Conservation (phyloP, 2,113 vertebrate species). For the Cathartes aura region DNA sequence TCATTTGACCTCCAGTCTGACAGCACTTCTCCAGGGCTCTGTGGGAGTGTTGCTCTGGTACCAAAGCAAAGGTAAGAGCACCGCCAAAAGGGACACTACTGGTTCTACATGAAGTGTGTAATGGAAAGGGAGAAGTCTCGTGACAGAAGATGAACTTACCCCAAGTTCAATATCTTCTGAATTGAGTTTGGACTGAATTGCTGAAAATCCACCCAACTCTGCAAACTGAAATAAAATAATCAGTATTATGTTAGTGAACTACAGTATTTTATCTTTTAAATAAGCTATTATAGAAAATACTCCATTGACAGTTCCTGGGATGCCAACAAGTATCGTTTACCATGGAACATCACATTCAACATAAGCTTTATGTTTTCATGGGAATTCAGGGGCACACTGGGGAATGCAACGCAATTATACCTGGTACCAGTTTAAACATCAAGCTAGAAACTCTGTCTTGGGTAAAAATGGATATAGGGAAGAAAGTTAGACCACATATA, state of each 20-base stretch:
- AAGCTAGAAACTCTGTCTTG: not conserved
- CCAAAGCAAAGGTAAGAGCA: not conserved
- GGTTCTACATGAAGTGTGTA: not conserved
- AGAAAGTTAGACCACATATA: not conserved
- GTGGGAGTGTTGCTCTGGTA: not conserved
- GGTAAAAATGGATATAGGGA: not conserved
- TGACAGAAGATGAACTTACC: constrained; percentile 77
- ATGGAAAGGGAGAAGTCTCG: not conserved
- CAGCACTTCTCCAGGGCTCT: not conserved
- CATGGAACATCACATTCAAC: not conserved
- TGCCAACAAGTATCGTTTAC: not conserved
- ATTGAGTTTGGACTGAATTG: constrained; percentile 94
- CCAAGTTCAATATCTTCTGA: constrained; percentile 94
- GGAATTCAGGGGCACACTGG: not conserved
- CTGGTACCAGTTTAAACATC: not conserved
- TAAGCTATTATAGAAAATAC: not conserved
- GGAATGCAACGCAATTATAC: not conserved
- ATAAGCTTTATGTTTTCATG: not conserved
- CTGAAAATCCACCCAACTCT: constrained; percentile 94
- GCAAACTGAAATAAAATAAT: constrained; percentile 86
- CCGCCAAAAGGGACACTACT: not conserved
- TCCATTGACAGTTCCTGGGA: not conserved
- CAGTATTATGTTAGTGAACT: not conserved
- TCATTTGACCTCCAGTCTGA: not conserved
- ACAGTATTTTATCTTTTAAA: not conserved